These are phyloP conservation scores for Zonotrichia leucophrys DNA, from an alignment of 2,113 vertebrate species.

Conservation along the genomic window DNA sequence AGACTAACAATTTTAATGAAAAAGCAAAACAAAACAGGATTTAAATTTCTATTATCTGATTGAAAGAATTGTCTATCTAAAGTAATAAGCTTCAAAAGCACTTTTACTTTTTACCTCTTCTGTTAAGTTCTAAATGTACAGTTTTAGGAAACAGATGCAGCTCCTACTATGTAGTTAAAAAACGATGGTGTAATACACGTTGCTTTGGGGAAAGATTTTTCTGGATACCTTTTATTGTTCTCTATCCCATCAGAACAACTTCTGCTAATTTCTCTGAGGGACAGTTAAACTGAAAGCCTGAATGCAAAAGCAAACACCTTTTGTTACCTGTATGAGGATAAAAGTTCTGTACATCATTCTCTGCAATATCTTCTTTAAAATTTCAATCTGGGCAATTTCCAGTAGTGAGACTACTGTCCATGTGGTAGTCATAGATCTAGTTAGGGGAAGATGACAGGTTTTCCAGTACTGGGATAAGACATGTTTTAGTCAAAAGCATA, in stretches of 20 bases:
- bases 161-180: background rate
- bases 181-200: fast-evolving
- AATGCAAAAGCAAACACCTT: background rate
- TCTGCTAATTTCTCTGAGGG: background rate
- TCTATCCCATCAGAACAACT: background rate
- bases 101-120: background rate
- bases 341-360: background rate
- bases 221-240: background rate
- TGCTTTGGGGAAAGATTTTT: background rate
- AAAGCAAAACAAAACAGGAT: background rate
- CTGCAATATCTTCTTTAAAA: background rate
- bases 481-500: background rate
- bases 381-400: background rate
- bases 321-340: background rate
- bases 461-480: background rate
- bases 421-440: background rate
- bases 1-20: background rate
- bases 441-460: background rate
- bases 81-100: background rate
- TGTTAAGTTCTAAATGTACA: background rate
- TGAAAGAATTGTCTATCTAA: background rate
- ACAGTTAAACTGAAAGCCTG: background rate
- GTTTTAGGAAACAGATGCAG: background rate
- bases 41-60: background rate
- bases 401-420: background rate